phyloP scores from a whole-genome alignment of 2,113 vertebrate genomes.

The Pterocles burchelli region DNA sequence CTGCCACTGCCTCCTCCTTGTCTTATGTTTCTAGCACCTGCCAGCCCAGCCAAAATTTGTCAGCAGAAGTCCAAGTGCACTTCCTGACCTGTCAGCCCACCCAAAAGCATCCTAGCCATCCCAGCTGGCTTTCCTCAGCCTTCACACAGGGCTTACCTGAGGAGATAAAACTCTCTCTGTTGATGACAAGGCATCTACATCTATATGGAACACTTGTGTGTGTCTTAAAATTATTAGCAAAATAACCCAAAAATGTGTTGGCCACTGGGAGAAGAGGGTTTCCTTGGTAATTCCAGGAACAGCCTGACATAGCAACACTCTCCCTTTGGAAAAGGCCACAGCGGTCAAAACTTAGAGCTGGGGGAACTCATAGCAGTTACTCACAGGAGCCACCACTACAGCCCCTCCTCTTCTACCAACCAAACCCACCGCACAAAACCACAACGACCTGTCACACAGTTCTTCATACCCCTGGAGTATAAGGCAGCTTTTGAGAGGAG shows the following conservation, averaged over 20 bases:
- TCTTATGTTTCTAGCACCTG: conserved; percentile 23
- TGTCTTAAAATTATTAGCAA: neutral
- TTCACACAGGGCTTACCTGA: neutral
- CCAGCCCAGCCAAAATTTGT: neutral
- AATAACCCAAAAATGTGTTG: neutral
- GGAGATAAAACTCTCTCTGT: neutral
- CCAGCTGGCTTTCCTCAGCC: neutral
- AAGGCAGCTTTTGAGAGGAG: neutral
- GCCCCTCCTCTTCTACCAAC: too few relatives aligned
- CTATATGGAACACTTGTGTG: neutral
- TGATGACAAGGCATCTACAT: neutral
- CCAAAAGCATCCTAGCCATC: neutral
- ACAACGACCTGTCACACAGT: neutral
- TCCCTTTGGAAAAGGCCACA: neutral
- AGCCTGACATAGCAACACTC: neutral
- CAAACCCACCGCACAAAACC: too few relatives aligned
- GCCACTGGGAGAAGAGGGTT: neutral
- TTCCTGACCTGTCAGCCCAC: conserved; percentile 6
- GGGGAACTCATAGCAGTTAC: too few relatives aligned
- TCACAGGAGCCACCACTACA: too few relatives aligned
- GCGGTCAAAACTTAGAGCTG: neutral
- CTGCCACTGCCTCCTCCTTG: neutral
- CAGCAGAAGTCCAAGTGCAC: neutral
- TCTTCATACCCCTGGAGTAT: neutral
- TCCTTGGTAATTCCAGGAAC: neutral